Percentiles rank a stretch among this genome's conserved stretches.
phyloP scores from a whole-genome alignment of 2,113 vertebrate genomes.

The Pseudois nayaur region DNA sequence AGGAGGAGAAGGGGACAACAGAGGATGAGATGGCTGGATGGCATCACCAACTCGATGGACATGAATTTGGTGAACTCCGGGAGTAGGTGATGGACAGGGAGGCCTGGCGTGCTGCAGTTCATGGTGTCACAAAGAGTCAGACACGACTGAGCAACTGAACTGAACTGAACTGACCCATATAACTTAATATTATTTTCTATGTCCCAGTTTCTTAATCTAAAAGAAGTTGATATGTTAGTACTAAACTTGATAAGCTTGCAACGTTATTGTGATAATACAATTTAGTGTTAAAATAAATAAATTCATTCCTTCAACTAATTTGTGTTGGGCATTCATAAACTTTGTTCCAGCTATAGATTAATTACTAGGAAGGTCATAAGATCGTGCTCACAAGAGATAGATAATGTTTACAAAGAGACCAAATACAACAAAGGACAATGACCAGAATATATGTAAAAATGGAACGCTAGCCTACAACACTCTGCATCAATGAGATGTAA shows the following conservation, averaged over 20 bases:
- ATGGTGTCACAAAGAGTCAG: too few relatives aligned
- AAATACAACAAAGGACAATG: background rate
- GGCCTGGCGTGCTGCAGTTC: too few relatives aligned
- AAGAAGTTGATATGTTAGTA: background rate
- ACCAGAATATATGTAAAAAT: background rate
- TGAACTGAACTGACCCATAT: background rate
- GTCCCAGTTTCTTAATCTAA: background rate
- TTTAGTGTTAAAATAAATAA: background rate
- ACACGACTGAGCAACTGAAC: rapidly evolving
- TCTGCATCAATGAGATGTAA: background rate
- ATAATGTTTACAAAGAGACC: background rate
- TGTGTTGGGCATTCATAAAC: background rate
- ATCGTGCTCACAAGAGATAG: background rate
- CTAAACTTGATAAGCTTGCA: background rate
- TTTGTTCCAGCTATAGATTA: background rate
- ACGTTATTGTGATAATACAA: background rate
- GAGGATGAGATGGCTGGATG: too few relatives aligned
- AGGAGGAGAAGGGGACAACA: too few relatives aligned
- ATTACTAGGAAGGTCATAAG: background rate
- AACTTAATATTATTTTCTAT: background rate
- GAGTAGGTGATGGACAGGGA: too few relatives aligned
- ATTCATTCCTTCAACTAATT: background rate
- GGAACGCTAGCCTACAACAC: background rate
- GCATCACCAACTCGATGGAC: too few relatives aligned
- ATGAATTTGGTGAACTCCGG: too few relatives aligned